Evolutionary conservation across 92 coral and sea anemone genomes (phyloP), one percentile per base, ranked within the genome.

Genomic region (Siderastrea siderea): DNA sequence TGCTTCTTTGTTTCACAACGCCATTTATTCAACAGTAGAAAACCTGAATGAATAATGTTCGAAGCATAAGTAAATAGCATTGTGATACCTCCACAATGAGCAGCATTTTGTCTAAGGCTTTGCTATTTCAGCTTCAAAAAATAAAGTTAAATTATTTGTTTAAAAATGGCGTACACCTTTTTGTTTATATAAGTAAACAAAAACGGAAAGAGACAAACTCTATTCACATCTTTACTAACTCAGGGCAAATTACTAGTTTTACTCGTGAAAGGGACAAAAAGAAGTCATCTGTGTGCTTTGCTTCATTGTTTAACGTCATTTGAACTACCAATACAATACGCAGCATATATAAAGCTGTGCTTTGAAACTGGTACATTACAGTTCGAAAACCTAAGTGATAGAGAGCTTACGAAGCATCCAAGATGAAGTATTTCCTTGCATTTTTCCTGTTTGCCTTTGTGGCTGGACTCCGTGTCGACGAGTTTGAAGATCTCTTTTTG

Each of bases 401-500:
- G 48, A 64, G 59, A 79, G 2, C 55, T 44, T 16, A 4, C 17
- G n/a, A 7, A 58, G 9, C 7, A 4, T 43, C 78, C 47, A 58
- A 11, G 19, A 82, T 82, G 86, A 82, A 70, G 10, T 59, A 15
- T 71, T 70, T 71, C 14, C 1, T 57, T 47, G 69, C 48, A 61
- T 11, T 82, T 55, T 11, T 71, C 47, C 7, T 82, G 44, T 58
- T 70, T 16, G 86, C 86, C 19, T 46, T 82, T 3, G 2, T 82
- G 8, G 78, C 69, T 70, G 58, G 77, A 69, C 62, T 82, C 58
- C 76, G 66, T 58, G 86, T 78, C 47, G 58, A 82, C 7, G 57
- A 70, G 46, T 57, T 69, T 54, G 67, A 81, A 8, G 77, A 69
- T 3, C 47, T 69, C 3, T 14, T 82, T 43, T 19, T 70, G 11